Evolutionary conservation across 2,797 vertebrate species (phyloP).

Genomic region (Sarcophilus harrisii): DNA sequence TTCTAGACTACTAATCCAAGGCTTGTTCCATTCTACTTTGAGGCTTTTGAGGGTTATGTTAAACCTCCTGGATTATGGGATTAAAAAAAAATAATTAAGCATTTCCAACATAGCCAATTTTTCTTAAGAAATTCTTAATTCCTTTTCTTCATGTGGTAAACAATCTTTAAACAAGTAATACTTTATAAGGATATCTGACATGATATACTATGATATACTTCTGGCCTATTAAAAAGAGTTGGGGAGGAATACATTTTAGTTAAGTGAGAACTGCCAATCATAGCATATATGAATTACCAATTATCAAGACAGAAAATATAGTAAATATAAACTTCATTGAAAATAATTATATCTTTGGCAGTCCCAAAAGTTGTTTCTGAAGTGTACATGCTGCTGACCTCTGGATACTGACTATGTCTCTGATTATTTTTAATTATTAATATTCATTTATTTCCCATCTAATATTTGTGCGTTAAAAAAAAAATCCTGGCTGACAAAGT

Average conservation of each 20-base stretch:
- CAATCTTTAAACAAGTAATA: background rate
- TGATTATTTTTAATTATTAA: background rate
- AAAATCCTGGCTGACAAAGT: background rate
- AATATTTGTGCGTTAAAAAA: background rate
- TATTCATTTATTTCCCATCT: background rate
- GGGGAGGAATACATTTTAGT: background rate
- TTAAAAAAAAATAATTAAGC: constrained; percentile 24
- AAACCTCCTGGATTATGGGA: background rate
- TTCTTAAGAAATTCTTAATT: constrained; percentile 5
- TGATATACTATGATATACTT: background rate
- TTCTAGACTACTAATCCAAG: background rate
- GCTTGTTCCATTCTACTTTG: background rate
- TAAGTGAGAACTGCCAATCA: background rate
- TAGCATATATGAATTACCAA: background rate
- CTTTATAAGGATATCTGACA: background rate
- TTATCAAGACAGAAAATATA: background rate
- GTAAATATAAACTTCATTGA: background rate
- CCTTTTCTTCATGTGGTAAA: background rate
- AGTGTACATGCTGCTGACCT: background rate
- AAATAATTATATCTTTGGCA: background rate
- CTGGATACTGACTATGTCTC: background rate
- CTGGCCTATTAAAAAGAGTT: background rate
- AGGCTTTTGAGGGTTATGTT: background rate
- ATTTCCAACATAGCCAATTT: background rate
- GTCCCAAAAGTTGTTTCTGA: background rate